phyloP scores from a whole-genome alignment of 2,113 vertebrate species.

The Megatriorchis doriae region DNA sequence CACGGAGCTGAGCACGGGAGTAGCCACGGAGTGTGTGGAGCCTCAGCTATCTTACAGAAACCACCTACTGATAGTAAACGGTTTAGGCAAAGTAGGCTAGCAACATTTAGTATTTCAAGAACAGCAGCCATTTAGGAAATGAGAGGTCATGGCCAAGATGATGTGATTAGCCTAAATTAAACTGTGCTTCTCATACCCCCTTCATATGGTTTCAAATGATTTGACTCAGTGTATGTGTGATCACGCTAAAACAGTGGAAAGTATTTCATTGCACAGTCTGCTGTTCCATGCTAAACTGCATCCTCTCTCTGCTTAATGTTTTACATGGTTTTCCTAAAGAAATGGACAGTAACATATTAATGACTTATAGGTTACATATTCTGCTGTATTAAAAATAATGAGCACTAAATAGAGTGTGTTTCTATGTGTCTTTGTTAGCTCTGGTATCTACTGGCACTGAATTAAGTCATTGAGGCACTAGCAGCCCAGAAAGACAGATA shows the following conservation, averaged over 20 bases:
- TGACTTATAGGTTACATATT: neutral
- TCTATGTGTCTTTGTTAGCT: neutral
- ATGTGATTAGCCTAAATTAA: neutral
- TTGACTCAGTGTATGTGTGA: neutral
- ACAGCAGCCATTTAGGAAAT: neutral
- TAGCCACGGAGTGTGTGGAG: rapidly evolving
- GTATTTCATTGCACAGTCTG: neutral
- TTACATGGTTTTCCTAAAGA: neutral
- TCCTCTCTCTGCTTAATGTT: neutral
- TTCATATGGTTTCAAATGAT: neutral
- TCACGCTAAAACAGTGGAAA: rapidly evolving
- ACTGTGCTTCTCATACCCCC: neutral
- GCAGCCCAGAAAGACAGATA: neutral
- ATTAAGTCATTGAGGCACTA: neutral
- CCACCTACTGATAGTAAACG: neutral
- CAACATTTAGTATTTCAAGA: neutral
- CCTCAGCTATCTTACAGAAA: neutral
- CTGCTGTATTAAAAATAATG: neutral
- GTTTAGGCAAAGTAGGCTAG: neutral
- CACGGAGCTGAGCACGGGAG: rapidly evolving
- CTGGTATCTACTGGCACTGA: neutral
- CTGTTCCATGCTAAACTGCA: neutral
- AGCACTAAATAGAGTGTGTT: neutral
- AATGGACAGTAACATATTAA: neutral
- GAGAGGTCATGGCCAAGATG: neutral